These are phyloP conservation scores for Aleiodes alternator DNA, from an alignment of 2,888 invertebrate genomes.

Conservation along the genomic window DNA sequence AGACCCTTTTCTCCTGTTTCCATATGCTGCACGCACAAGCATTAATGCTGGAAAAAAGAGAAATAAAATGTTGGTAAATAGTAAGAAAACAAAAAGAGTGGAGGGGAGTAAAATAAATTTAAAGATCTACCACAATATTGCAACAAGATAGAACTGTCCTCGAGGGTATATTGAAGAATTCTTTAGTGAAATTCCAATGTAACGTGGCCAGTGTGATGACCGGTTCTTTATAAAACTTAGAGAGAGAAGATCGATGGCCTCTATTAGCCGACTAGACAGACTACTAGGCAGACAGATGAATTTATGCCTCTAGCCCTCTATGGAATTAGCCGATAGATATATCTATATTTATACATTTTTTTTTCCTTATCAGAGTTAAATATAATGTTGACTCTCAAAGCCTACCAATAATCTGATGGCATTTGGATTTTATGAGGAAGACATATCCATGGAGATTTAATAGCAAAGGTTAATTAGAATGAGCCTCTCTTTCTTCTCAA, in stretches of 20 bases:
- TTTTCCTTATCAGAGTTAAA: not conserved
- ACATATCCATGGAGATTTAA: not conserved
- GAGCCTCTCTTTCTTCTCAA: not conserved
- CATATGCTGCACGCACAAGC: slow-evolving; percentile 59
- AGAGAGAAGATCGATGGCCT: slow-evolving; percentile 45
- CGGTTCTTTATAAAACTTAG: slow-evolving; percentile 29
- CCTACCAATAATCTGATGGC: slow-evolving; percentile 12
- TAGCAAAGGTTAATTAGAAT: slow-evolving; percentile 20
- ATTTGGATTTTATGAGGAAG: slow-evolving; percentile 13
- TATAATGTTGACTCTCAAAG: not conserved
- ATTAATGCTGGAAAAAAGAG: slow-evolving; percentile 57
- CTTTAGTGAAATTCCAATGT: slow-evolving; percentile 19
- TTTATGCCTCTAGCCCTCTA: slow-evolving; percentile 7
- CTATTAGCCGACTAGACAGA: slow-evolving; percentile 44
- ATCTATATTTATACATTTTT: slow-evolving; percentile 1
- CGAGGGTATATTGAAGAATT: slow-evolving; percentile 20
- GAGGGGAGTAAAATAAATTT: slow-evolving; percentile 4
- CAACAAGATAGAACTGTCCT: slow-evolving; percentile 30
- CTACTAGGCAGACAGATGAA: slow-evolving; percentile 39
- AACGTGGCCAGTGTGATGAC: slow-evolving; percentile 33
- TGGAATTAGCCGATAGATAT: slow-evolving; percentile 1
- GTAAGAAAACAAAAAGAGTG: not conserved
- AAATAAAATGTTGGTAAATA: slow-evolving; percentile 50
- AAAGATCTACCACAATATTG: slow-evolving; percentile 12
- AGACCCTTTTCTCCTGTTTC: slow-evolving; percentile 61